These are phyloP conservation scores for Tauraco erythrolophus DNA, from an alignment of 2,113 vertebrate genomes.

Conservation along the genomic window DNA sequence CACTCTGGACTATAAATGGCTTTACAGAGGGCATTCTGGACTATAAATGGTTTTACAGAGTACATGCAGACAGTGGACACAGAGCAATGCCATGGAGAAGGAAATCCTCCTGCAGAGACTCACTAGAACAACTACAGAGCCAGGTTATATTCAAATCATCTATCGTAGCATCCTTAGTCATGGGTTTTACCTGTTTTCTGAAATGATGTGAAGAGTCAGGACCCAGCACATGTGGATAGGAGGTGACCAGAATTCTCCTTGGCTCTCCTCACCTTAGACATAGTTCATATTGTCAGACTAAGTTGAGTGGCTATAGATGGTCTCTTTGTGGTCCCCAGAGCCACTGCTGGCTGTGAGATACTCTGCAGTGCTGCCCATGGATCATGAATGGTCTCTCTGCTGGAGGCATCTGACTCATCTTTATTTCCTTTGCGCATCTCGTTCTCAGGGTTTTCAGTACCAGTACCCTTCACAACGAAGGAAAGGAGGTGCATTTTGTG, in stretches of 20 bases:
- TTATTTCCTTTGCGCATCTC: neutral
- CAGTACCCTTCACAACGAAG: neutral
- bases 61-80: too few relatives aligned
- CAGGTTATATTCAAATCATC: neutral
- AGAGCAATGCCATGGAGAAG: neutral
- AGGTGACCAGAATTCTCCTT: neutral
- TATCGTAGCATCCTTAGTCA: neutral
- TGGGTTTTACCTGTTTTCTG: neutral
- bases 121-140: neutral
- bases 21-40: neutral
- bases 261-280: neutral
- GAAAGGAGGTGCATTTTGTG: neutral
- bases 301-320: neutral
- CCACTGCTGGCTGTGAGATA: neutral
- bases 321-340: neutral
- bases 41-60: neutral
- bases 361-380: neutral
- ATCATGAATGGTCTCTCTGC: neutral
- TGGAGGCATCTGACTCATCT: neutral
- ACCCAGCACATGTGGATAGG: neutral
- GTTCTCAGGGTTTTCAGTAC: neutral
- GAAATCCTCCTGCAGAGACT: neutral
- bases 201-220: neutral
- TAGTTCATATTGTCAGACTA: neutral
- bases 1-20: neutral